Conservation (phyloP, 2,888 invertebrate genomes). For the Sarcophaga rosellei region DNA sequence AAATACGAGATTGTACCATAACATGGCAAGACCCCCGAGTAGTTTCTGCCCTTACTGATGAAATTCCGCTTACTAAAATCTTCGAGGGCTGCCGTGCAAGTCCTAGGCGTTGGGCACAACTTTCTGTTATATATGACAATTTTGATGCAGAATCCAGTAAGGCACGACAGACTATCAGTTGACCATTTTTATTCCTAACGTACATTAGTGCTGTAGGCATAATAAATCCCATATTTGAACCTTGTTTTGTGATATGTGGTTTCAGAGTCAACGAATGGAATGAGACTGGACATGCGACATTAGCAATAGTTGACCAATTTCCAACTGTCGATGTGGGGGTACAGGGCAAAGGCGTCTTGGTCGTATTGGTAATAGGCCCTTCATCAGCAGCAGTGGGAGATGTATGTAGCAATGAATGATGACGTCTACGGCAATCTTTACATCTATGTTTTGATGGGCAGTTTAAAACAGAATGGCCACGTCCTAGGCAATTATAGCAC, state of each 20-base stretch:
- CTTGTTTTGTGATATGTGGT: neutral
- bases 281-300: conserved; percentile 22
- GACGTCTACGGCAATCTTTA: conserved; percentile 20
- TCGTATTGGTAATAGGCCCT: neutral
- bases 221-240: neutral
- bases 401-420: conserved; percentile 22
- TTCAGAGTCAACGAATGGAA: neutral
- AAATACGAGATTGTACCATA: conserved; percentile 19
- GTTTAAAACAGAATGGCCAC: neutral
- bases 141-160: conserved; percentile 49
- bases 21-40: conserved; percentile 38
- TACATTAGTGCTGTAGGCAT: conserved; percentile 53
- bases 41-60: conserved; percentile 36
- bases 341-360: too few species aligned
- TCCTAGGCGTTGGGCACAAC: conserved; percentile 32
- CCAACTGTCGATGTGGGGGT: too few species aligned
- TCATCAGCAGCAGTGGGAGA: neutral
- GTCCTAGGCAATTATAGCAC: conserved; percentile 24
- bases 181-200: conserved; percentile 32
- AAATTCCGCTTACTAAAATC: conserved; percentile 31
- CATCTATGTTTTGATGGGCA: neutral
- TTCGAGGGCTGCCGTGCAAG: conserved; percentile 29
- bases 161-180: conserved; percentile 23
- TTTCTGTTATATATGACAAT: conserved; percentile 41
- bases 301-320: neutral